Conservation (phyloP, 2,888 invertebrate genomes). For the Polyommatus icarus region DNA sequence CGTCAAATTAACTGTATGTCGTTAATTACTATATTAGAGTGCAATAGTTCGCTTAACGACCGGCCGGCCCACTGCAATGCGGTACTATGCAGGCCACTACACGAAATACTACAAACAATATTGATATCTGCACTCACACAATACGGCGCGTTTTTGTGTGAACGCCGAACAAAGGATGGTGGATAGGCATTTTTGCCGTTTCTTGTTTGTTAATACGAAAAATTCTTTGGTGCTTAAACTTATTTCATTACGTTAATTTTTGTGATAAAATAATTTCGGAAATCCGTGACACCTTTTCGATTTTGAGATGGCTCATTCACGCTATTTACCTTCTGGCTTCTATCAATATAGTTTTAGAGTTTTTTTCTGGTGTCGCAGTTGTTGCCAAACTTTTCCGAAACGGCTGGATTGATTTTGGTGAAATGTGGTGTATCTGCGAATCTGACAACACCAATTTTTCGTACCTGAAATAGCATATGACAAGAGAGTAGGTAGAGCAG, state of each 20-base stretch:
- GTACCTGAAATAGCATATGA: too few species aligned
- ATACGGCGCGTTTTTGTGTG: constrained; percentile 39
- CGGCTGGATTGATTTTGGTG: neutral
- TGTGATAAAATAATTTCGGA: neutral
- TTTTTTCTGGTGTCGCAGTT: neutral
- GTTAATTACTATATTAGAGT: constrained; percentile 46
- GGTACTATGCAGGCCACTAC: constrained; percentile 44
- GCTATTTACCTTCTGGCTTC: too few species aligned
- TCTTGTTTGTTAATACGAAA: constrained; percentile 18
- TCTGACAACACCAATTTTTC: too few species aligned
- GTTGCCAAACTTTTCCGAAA: neutral
- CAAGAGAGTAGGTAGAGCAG: too few species aligned
- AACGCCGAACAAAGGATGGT: constrained; percentile 38
- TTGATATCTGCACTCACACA: constrained; percentile 39
- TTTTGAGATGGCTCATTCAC: neutral
- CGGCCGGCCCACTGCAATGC: constrained; percentile 45
- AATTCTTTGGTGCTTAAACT: neutral
- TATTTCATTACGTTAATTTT: neutral
- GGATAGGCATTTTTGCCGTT: constrained; percentile 36
- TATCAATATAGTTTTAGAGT: neutral
- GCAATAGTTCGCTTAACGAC: constrained; percentile 43
- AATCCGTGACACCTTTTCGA: neutral
- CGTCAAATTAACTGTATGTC: constrained; percentile 43
- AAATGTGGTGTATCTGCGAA: neutral
- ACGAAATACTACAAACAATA: constrained; percentile 41